Evolutionary conservation across 2,888 invertebrate species (phyloP).

Genomic region (Lepidochitona cinerea): DNA sequence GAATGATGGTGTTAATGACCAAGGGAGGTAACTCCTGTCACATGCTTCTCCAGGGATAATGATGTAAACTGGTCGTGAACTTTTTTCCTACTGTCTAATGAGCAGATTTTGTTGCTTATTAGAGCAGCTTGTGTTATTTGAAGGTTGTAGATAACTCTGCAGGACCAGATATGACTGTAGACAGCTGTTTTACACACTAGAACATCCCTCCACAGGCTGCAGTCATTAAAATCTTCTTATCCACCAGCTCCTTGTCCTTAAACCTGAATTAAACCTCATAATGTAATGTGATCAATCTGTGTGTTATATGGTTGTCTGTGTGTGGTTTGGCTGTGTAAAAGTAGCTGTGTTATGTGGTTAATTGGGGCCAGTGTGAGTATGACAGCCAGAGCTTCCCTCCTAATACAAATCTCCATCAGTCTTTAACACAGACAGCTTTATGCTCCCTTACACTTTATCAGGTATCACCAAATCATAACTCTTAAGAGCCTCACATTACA

Average conservation of each 20-base stretch:
- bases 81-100: neutral
- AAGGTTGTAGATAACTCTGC: neutral
- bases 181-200: too few species aligned
- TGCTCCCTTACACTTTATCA: neutral
- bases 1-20: neutral
- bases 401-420: neutral
- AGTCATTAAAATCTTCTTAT: too few species aligned
- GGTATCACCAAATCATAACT: conserved; percentile 7
- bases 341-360: neutral
- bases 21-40: neutral
- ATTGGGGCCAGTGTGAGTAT: neutral
- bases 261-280: neutral
- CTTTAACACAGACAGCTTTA: neutral
- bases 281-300: neutral
- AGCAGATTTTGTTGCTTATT: neutral
- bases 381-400: neutral
- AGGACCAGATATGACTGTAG: too few species aligned
- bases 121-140: neutral
- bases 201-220: too few species aligned
- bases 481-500: conserved; percentile 1
- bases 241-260: too few species aligned
- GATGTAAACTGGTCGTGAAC: neutral
- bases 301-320: neutral
- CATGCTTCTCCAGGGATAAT: neutral
- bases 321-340: neutral